phyloP scores from a whole-genome alignment of 2,888 invertebrate genomes.

The Leucoptera coffeella region DNA sequence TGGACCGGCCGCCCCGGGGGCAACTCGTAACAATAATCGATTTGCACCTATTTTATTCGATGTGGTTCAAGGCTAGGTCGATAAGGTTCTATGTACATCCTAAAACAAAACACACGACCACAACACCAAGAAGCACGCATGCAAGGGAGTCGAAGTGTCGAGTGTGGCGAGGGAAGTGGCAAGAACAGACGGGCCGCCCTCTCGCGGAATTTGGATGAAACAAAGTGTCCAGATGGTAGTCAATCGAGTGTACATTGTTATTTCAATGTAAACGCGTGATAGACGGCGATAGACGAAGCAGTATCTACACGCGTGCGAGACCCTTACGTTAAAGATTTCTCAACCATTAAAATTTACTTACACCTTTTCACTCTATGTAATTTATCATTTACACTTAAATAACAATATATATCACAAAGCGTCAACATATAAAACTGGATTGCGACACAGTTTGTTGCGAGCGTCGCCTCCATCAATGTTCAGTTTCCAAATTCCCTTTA shows the following conservation, averaged over 20 bases:
- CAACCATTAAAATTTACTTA: conserved; percentile 14
- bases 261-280: conserved; percentile 36
- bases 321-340: conserved; percentile 25
- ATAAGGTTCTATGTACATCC: conserved; percentile 32
- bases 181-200: not conserved
- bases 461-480: not conserved
- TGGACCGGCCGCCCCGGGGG: conserved; percentile 12
- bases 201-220: conserved; percentile 47
- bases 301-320: conserved; percentile 36
- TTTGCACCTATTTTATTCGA: conserved; percentile 38
- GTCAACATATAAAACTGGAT: conserved; percentile 40
- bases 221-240: conserved; percentile 11
- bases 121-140: conserved; percentile 41
- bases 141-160: conserved; percentile 12
- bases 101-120: conserved; percentile 28
- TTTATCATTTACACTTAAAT: conserved; percentile 50
- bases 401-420: conserved; percentile 53
- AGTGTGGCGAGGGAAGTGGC: not conserved
- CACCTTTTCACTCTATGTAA: conserved; percentile 38
- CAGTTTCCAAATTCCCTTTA: conserved; percentile 22
- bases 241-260: conserved; percentile 49
- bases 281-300: conserved; percentile 17
- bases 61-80: conserved; percentile 50
- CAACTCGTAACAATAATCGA: conserved; percentile 10
- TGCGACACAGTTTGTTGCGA: conserved; percentile 5